These are phyloP conservation scores for Nomada hirtipes DNA, from an alignment of 2,888 invertebrate genomes.

Conservation along the genomic window DNA sequence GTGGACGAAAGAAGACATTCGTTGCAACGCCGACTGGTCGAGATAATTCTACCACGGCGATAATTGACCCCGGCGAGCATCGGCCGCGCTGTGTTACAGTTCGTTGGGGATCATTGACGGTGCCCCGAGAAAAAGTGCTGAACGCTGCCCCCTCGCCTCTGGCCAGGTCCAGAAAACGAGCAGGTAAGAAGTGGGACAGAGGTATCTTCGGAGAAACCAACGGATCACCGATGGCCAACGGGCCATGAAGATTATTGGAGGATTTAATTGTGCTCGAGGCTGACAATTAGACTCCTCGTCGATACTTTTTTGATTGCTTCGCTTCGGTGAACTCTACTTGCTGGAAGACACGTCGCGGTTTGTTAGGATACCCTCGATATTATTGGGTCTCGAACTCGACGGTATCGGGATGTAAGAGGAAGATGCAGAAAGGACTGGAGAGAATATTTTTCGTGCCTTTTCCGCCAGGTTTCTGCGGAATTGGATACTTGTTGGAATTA, in stretches of 20 bases:
- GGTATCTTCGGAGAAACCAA: constrained; percentile 14
- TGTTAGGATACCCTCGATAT: neutral
- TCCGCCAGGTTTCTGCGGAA: no score
- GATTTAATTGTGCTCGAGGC: constrained; percentile 39
- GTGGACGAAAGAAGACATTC: constrained; percentile 48
- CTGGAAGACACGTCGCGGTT: neutral
- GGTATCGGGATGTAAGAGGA: neutral
- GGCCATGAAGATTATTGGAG: constrained; percentile 27
- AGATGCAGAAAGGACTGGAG: neutral
- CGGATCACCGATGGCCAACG: constrained; percentile 19
- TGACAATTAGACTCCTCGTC: constrained; percentile 14
- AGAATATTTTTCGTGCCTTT: no score
- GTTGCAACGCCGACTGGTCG: constrained; percentile 10
- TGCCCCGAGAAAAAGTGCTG: constrained; percentile 40
- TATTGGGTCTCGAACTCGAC: neutral
- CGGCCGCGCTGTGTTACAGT: constrained; percentile 30
- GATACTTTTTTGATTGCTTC: constrained; percentile 14
- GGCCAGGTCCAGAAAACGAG: constrained; percentile 1
- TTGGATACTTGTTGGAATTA: no score
- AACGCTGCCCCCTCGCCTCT: constrained; percentile 14
- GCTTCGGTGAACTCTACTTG: neutral
- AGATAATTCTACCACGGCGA: constrained; percentile 40
- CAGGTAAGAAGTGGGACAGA: neutral
- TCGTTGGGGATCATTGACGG: constrained; percentile 36
- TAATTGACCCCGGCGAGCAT: constrained; percentile 35